Evolutionary conservation across 1,140 invertebrate species (phyloP), one percentile per base, ranked within the genome.

Genomic region (Orchestia grillus): DNA sequence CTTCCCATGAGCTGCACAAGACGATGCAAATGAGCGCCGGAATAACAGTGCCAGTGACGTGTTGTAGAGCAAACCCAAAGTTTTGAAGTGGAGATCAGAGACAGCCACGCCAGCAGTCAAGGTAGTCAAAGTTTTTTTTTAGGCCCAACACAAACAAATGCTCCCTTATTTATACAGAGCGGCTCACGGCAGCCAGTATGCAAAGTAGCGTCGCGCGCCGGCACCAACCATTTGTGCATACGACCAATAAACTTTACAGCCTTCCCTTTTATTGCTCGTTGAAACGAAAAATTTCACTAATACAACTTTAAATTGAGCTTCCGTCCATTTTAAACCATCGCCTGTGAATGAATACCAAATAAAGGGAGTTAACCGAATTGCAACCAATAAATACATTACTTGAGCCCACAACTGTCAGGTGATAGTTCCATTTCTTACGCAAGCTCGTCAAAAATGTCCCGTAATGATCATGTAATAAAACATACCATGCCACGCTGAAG

Each of bases 191-290:
- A 42, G 43, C 44, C 92, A n/a, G 92, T 90, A 90, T 90, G 88
- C 88, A 90, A 90, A 90, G 88, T 90, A 44, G 43, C 88, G 88
- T 44, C 88, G n/a, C 88, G 43, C 88, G 88, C 88, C 88, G 28
- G 88, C 88, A 41, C 43, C 88, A 44, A 90, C 88, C 88, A 90
- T 90, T 90, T 47, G 43, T 45, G 44, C 92, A 94, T 40, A 94
- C 92, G 36, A 45, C 43, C 92, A 94, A 94, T 94, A 94, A 94
- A 94, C 43, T 94, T 94, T 94, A 94, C 92, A 47, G 92, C 92
- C 92, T 28, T 15, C 23, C 43, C 43, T 94, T 91, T 94, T 94
- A 94, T 94, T 94, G 92, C 92, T 44, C 44, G 44, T 44, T 94
- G 43, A 45, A 19, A 94, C 36, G 43, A 47, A 94, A 94, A 94